Evolutionary conservation across 2,888 invertebrate genomes (phyloP), one percentile per base, ranked within the genome.

Genomic region (Patella caerulea): DNA sequence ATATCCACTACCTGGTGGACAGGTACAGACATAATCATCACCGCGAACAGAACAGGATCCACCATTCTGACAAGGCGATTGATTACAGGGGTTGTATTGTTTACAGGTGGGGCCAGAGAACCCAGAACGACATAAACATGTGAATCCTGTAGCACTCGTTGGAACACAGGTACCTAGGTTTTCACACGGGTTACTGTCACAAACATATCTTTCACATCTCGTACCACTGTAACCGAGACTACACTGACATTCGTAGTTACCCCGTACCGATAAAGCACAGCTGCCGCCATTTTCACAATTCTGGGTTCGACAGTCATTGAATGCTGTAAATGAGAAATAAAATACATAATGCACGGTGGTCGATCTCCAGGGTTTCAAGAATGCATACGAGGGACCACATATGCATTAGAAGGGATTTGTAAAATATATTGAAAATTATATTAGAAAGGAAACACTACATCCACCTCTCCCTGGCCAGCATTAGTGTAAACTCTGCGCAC

Each of bases 71-170:
- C 65, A 65, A 5, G 65, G 65, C 24, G 65, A n/a, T 1, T 12
- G 19, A 19, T 69, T 74, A 24, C 74, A 74, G 9, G 74, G 69
- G 24, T 75, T 71, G 45, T 19, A 76, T 3, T 56, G 29, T 19
- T 52, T 65, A 52, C 76, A 76, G 2, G 34, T 76, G 4, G 52
- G 45, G 19, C 76, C 76, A 14, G 72, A 72, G 53, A 72, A 76
- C 9, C 76, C 76, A 29, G 69, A 69, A n/a, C 59, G 45, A 17
- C 76, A 76, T 2, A 34, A 4, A 53, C 76, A 76, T 3, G 53
- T 34, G 70, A 76, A 76, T 14, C 24, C 19, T 2, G 65, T 65
- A 65, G 65, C 65, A 65, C 65, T 65, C 19, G 65, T 65, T 11
- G 65, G 65, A 24, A 65, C 19, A 19, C 65, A 65, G 12, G 65